phyloP scores from a whole-genome alignment of 2,113 vertebrate genomes.

The Gallinago paraguaiae region DNA sequence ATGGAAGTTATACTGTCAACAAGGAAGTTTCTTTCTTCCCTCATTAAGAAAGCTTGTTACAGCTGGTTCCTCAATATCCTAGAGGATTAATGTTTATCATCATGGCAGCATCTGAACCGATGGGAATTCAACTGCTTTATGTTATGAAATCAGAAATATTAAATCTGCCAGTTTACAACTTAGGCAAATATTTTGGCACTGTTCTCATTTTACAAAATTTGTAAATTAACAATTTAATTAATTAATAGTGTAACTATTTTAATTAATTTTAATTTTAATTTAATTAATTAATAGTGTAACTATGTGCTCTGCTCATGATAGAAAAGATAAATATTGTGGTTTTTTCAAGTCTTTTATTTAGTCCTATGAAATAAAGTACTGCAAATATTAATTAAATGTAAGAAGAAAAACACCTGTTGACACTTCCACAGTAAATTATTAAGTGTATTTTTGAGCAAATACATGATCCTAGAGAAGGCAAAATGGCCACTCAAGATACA shows the following conservation, averaged over 20 bases:
- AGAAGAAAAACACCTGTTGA: background rate
- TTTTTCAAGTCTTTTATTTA: background rate
- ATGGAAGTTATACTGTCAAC: background rate
- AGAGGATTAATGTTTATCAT: conserved; percentile 52
- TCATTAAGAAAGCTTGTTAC: conserved; percentile 42
- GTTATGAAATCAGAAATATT: conserved; percentile 16
- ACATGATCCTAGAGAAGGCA: background rate
- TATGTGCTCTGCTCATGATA: background rate
- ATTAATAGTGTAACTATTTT: too few species aligned
- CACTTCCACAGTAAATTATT: background rate
- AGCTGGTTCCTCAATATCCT: conserved; percentile 30
- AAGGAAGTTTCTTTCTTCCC: conserved; percentile 8
- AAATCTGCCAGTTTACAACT: background rate
- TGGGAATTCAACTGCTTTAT: conserved; percentile 31
- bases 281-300: background rate
- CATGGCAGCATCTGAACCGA: background rate
- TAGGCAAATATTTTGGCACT: background rate
- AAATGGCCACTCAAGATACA: background rate
- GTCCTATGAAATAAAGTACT: background rate
- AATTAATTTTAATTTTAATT: too few species aligned
- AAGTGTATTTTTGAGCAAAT: background rate
- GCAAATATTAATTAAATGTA: background rate
- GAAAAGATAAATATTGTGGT: background rate
- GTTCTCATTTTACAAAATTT: background rate
- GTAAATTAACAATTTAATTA: background rate